These are phyloP conservation scores for Sebastes alutus DNA, from an alignment of 2,797 vertebrate species.

Conservation along the genomic window DNA sequence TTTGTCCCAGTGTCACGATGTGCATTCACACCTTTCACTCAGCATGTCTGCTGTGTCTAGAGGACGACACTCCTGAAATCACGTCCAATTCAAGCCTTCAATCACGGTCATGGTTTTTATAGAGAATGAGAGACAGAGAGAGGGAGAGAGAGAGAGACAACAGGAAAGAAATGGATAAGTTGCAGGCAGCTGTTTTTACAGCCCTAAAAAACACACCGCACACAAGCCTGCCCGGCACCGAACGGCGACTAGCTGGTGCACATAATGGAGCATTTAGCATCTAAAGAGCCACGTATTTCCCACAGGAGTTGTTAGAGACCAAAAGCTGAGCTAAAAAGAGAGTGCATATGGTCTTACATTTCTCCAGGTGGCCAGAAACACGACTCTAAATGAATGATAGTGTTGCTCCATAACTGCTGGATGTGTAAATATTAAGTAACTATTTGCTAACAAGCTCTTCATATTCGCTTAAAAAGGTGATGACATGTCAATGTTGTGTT, in stretches of 20 bases:
- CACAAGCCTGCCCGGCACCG: not conserved
- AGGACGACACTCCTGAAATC: not conserved
- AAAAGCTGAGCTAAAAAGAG: not conserved
- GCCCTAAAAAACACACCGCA: not conserved
- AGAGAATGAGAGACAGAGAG: not conserved
- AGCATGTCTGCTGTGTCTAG: not conserved
- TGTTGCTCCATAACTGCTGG: not conserved
- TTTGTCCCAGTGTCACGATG: constrained; percentile 3
- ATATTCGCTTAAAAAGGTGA: not conserved
- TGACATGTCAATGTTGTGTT: not conserved
- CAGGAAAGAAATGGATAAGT: not conserved
- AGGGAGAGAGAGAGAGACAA: not conserved
- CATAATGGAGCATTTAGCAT: not conserved
- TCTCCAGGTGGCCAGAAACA: not conserved
- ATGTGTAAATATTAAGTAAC: not conserved
- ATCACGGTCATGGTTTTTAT: constrained; percentile 13
- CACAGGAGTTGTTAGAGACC: not conserved
- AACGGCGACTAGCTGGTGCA: not conserved
- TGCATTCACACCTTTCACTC: constrained; percentile 31
- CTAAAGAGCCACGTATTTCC: not conserved
- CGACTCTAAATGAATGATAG: not conserved
- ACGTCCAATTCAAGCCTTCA: constrained; percentile 11
- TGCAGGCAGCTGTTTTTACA: not conserved
- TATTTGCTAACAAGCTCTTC: not conserved
- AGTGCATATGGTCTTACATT: not conserved